Conservation (phyloP, 2,888 invertebrate genomes). For the Eupelmus urozonus region DNA sequence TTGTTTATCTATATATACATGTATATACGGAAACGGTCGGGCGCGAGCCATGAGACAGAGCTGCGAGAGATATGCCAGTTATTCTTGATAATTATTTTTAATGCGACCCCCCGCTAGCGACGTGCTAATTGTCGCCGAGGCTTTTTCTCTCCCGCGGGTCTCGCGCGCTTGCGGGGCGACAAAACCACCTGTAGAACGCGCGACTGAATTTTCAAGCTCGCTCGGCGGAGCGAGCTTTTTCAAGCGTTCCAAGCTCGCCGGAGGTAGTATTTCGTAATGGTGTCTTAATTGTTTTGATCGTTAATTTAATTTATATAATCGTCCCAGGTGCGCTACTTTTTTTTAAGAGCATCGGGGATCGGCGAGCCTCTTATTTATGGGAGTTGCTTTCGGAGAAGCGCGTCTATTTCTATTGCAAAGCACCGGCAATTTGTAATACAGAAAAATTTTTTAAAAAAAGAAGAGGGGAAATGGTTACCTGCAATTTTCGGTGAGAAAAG, state of each 20-base stretch:
- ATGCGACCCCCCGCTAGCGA: slow-evolving; percentile 55
- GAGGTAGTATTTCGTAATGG: slow-evolving; percentile 34
- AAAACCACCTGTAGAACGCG: slow-evolving; percentile 42
- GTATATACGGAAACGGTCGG: not conserved
- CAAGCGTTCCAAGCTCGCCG: slow-evolving; percentile 10
- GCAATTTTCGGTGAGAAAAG: not conserved
- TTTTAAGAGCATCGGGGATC: too few relatives aligned
- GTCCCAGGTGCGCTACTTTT: not conserved
- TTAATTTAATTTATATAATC: slow-evolving; percentile 53
- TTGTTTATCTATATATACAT: not conserved
- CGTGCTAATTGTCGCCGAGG: slow-evolving; percentile 51
- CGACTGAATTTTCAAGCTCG: slow-evolving; percentile 45
- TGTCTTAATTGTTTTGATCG: slow-evolving; percentile 34
- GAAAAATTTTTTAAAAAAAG: not conserved
- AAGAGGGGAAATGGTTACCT: not conserved
- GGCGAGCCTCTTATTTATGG: too few relatives aligned
- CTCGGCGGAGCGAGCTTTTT: slow-evolving; percentile 34
- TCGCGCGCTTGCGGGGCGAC: not conserved
- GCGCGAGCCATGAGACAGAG: too few relatives aligned
- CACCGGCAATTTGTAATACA: not conserved
- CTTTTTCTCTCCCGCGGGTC: slow-evolving; percentile 33
- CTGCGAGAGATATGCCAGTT: slow-evolving; percentile 40
- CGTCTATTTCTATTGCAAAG: not conserved
- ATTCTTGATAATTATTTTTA: slow-evolving; percentile 59
- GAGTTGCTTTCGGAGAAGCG: too few relatives aligned